Percentiles rank a stretch among this genome's conserved stretches.
phyloP scores from a whole-genome alignment of 2,888 invertebrate species.

The Salpingus planirostris region DNA sequence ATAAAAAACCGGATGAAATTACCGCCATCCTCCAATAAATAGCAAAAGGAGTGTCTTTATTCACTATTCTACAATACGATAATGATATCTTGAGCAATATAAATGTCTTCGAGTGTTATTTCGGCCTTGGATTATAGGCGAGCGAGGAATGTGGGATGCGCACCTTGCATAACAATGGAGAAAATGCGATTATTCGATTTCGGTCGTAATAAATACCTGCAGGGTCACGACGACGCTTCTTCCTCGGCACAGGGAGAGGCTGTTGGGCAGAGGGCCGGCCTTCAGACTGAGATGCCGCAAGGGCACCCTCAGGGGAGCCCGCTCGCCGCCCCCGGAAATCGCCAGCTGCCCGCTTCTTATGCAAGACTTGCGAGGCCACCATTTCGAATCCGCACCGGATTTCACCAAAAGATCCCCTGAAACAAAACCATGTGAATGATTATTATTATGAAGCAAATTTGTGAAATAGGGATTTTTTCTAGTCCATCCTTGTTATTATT shows the following conservation, averaged over 20 bases:
- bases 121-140: too few relatives aligned
- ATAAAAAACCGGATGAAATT: too few relatives aligned
- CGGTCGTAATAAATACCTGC: too few relatives aligned
- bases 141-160: conserved; percentile 21
- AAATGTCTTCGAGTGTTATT: too few relatives aligned
- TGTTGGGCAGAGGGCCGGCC: conserved; percentile 36
- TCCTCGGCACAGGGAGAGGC: conserved; percentile 37
- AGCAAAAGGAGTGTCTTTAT: too few relatives aligned
- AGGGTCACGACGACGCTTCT: conserved; percentile 35
- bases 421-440: too few relatives aligned
- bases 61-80: too few relatives aligned
- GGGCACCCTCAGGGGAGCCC: conserved; percentile 29
- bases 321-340: conserved; percentile 32
- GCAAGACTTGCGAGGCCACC: conserved; percentile 50
- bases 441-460: too few relatives aligned
- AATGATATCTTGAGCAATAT: too few relatives aligned
- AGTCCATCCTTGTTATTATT: too few relatives aligned
- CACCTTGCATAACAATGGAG: conserved; percentile 18
- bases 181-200: neutral
- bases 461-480: too few relatives aligned
- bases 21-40: too few relatives aligned
- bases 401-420: conserved; percentile 39
- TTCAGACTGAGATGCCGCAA: conserved; percentile 38
- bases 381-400: conserved; percentile 38
- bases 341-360: conserved; percentile 47